Conservation (phyloP, 2,797 vertebrate genomes). For the Oreonectes daqikongensis region DNA sequence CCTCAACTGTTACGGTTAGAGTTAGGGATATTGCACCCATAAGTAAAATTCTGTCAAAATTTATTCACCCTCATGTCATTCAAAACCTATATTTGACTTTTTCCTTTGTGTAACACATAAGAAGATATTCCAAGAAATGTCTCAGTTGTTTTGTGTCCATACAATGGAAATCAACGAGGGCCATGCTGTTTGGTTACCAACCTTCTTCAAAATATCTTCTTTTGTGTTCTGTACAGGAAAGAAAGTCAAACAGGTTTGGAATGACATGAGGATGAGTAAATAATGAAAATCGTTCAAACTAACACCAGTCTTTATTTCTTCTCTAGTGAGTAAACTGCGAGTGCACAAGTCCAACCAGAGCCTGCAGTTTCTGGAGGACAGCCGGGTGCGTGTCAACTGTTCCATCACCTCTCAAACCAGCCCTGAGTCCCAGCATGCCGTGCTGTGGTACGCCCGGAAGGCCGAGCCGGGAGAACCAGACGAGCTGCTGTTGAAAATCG, state of each 20-base stretch:
- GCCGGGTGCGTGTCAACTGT: conserved; percentile 90
- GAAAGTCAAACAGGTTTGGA: no score
- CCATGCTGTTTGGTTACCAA: no score
- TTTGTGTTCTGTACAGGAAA: no score
- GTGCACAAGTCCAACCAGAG: conserved; percentile 91
- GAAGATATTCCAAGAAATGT: no score
- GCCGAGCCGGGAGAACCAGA: conserved; percentile 83
- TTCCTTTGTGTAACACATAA: no score
- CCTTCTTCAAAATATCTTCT: no score
- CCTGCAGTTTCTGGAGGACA: conserved; percentile 86
- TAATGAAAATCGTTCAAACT: conserved; percentile 34
- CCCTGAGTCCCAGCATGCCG: conserved; percentile 87
- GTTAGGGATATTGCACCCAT: no score
- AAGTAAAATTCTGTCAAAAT: conserved; percentile 20
- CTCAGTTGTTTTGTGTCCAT: no score
- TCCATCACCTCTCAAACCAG: conserved; percentile 88
- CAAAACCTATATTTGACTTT: no score
- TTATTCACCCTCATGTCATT: conserved; percentile 5
- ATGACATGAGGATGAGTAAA: no score
- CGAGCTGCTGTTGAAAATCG: conserved; percentile 92
- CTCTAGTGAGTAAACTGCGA: conserved; percentile 87
- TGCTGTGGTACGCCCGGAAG: conserved; percentile 92
- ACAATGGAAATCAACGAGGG: no score
- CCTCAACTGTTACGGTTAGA: no score
- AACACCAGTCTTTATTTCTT: conserved; percentile 28